Evolutionary conservation across 92 coral and sea anemone genomes (phyloP).

Genomic region (Siderastrea radians): DNA sequence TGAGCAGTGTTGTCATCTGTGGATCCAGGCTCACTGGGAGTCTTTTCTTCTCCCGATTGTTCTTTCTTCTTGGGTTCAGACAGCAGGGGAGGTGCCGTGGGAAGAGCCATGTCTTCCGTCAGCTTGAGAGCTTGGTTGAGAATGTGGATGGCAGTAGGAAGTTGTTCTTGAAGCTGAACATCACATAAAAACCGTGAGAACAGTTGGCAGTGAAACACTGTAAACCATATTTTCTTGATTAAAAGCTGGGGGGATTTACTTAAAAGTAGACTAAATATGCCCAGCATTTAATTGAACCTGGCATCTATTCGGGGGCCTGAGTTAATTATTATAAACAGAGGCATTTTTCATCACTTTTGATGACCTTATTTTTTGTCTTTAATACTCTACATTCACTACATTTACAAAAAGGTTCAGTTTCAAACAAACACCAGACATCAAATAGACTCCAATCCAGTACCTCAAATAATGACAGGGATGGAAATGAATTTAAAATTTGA

Average conservation of each 20-base stretch:
- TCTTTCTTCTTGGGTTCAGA: constrained; percentile 14
- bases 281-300: too few species aligned
- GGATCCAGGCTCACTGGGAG: not conserved
- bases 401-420: too few species aligned
- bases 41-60: not conserved
- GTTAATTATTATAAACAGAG: too few species aligned
- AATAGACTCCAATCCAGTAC: too few species aligned
- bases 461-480: too few species aligned
- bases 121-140: constrained; percentile 76
- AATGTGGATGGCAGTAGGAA: constrained; percentile 64
- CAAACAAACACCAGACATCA: too few species aligned
- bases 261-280: too few species aligned
- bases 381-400: too few species aligned
- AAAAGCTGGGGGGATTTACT: not conserved
- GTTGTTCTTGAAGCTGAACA: constrained; percentile 79
- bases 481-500: too few species aligned
- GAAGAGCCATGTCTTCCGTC: constrained; percentile 76
- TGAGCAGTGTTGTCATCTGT: constrained; percentile 1
- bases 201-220: not conserved
- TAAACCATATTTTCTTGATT: not conserved
- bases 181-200: not conserved
- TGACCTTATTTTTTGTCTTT: too few species aligned
- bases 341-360: too few species aligned
- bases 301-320: too few species aligned
- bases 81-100: constrained; percentile 26